A percentile compares a stretch with the other conserved stretches of the same genome.
phyloP scores from a whole-genome alignment of 1,140 invertebrate species.

The Sweltsa coloradensis region DNA sequence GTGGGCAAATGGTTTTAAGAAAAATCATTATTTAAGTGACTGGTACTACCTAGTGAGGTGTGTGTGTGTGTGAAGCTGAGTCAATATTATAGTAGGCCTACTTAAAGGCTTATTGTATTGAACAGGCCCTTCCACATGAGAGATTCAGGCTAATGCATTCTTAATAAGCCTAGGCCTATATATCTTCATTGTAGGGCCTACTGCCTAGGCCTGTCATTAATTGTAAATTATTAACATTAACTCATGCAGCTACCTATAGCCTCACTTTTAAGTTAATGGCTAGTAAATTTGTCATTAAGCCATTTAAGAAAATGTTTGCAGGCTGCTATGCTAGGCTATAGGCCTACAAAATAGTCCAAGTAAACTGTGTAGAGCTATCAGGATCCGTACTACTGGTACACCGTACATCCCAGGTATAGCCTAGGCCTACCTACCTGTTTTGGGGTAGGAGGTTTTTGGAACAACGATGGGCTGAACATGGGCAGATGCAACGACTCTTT shows the following conservation, averaged over 20 bases:
- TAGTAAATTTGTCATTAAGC: not conserved
- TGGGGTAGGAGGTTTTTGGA: not conserved
- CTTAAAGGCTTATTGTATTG: not conserved
- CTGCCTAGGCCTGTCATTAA: no score
- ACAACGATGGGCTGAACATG: slow-evolving; percentile 2
- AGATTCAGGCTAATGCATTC: not conserved
- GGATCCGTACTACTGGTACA: not conserved
- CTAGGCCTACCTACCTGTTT: not conserved
- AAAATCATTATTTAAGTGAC: no score
- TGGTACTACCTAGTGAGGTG: not conserved
- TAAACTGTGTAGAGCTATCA: not conserved
- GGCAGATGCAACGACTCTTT: not conserved
- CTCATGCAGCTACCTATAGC: no score
- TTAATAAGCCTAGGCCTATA: no score
- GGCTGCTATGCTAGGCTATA: not conserved
- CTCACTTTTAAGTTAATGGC: no score
- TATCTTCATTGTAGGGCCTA: no score
- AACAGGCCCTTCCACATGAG: not conserved
- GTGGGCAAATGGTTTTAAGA: no score
- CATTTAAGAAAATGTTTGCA: not conserved
- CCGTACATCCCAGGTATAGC: not conserved
- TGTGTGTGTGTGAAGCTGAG: not conserved
- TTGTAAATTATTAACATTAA: no score
- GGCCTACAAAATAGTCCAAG: not conserved
- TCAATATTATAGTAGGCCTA: not conserved